A percentile compares a stretch with the other conserved stretches of the same genome.
phyloP scores from a whole-genome alignment of 2,113 vertebrate species.

The Atractosteus spatula region DNA sequence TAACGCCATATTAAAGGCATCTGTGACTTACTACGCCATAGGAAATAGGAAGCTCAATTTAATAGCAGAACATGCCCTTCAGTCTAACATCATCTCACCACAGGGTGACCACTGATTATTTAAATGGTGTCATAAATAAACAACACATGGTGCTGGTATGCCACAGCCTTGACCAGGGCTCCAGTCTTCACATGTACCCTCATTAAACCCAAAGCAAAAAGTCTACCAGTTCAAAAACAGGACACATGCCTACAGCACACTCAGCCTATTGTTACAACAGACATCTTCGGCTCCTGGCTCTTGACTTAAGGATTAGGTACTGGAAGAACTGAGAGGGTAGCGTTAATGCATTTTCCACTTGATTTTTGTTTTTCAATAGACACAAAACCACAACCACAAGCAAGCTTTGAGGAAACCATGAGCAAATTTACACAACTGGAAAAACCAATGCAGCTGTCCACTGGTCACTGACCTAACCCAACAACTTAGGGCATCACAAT shows the following conservation, averaged over 20 bases:
- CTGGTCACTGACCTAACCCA: too few relatives aligned
- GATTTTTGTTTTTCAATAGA: not conserved
- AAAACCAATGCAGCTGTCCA: too few relatives aligned
- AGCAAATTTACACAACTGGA: not conserved
- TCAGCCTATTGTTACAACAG: not conserved
- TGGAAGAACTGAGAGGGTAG: too few relatives aligned
- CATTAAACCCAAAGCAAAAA: constrained; percentile 21
- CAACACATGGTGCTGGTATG: constrained; percentile 57
- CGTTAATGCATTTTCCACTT: too few relatives aligned
- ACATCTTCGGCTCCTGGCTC: not conserved
- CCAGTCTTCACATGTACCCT: constrained; percentile 25
- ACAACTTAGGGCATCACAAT: too few relatives aligned
- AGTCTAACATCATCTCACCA: constrained; percentile 65
- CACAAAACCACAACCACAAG: not conserved
- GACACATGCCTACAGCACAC: constrained; percentile 17
- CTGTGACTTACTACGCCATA: constrained; percentile 16
- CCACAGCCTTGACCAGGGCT: constrained; percentile 57
- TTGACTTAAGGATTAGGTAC: not conserved
- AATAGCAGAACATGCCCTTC: constrained; percentile 42
- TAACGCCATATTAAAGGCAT: constrained; percentile 14
- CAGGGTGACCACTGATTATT: constrained; percentile 62
- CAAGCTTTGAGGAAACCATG: not conserved
- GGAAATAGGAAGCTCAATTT: constrained; percentile 29
- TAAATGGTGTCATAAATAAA: constrained; percentile 71
- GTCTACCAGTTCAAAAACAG: constrained; percentile 25